phyloP scores from a whole-genome alignment of 2,113 vertebrate species.

The Notothenia rossii region DNA sequence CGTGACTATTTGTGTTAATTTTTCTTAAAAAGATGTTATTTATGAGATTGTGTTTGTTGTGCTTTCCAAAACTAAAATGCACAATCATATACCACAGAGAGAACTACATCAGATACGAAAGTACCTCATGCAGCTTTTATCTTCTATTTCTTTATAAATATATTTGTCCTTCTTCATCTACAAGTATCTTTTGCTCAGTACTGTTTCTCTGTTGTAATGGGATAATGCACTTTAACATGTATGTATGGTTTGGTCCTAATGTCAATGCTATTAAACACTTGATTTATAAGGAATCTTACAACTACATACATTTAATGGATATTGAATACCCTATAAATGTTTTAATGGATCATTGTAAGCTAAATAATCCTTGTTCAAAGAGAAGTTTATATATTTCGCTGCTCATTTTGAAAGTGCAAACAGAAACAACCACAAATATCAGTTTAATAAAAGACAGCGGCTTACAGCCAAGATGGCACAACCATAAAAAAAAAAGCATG shows the following conservation, averaged over 20 bases:
- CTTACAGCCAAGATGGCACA: neutral
- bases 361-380: neutral
- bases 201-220: conserved; percentile 5
- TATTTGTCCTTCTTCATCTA: conserved; percentile 6
- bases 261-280: conserved; percentile 11
- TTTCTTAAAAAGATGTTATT: too few species aligned
- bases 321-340: conserved; percentile 14
- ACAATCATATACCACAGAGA: too few species aligned
- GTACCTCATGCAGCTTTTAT: conserved; percentile 17
- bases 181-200: neutral
- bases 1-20: too few species aligned
- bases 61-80: too few species aligned
- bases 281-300: neutral
- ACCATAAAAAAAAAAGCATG: too few species aligned
- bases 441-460: neutral
- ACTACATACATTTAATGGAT: neutral
- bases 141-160: conserved; percentile 5
- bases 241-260: conserved; percentile 18
- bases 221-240: conserved; percentile 11
- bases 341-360: neutral
- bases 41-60: too few species aligned
- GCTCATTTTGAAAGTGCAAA: too few species aligned
- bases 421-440: neutral
- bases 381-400: neutral
- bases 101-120: neutral